Percentiles rank a stretch among this genome's conserved stretches.
Conservation (phyloP, 53 echinoderm and acorn worm species). For the Paracentrotus lividus region DNA sequence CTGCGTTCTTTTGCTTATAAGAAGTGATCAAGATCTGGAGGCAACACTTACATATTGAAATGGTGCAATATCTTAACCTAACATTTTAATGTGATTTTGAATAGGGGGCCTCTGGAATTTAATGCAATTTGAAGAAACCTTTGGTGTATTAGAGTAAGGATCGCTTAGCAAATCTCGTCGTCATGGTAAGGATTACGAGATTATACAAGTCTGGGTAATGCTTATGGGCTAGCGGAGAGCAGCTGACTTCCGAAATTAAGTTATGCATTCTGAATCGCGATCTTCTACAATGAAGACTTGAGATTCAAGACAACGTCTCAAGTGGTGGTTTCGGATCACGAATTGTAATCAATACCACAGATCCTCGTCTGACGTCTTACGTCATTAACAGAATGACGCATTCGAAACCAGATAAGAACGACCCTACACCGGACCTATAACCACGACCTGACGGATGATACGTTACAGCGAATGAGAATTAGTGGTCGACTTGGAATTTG, state of each 20-base stretch:
- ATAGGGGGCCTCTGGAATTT: not conserved
- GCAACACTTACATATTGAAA: too few species aligned
- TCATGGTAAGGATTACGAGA: not conserved
- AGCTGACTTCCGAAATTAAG: conserved; percentile 16
- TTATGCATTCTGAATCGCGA: not conserved
- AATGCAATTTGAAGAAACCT: not conserved
- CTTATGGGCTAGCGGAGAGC: not conserved
- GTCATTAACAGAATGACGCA: too few species aligned
- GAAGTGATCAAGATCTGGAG: too few species aligned
- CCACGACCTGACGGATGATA: too few species aligned
- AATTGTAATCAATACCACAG: conserved; percentile 3
- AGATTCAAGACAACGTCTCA: not conserved
- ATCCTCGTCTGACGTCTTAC: not conserved
- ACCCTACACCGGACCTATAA: too few species aligned
- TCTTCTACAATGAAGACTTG: not conserved
- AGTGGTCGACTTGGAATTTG: too few species aligned
- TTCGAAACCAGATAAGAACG: too few species aligned
- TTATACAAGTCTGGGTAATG: not conserved
- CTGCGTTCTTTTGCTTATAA: too few species aligned
- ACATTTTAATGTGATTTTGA: not conserved
- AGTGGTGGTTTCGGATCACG: not conserved
- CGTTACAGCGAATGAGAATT: too few species aligned
- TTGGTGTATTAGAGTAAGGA: not conserved
- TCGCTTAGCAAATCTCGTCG: not conserved
- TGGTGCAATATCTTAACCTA: not conserved